Percentiles rank a stretch among this genome's conserved stretches.
Conservation (phyloP, 2,888 invertebrate genomes). For the Operophtera brumata region DNA sequence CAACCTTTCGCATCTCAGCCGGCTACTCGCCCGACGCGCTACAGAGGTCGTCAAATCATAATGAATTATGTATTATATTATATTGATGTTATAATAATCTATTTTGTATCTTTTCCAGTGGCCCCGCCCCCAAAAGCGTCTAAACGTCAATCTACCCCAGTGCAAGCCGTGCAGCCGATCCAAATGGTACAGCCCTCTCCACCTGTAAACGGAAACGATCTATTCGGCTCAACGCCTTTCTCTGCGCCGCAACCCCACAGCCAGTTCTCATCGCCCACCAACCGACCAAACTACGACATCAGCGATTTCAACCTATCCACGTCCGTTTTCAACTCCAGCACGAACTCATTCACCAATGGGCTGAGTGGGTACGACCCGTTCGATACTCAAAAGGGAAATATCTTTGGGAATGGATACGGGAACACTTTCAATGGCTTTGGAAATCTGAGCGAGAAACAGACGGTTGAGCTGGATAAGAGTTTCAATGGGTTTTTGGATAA, state of each 20-base stretch:
- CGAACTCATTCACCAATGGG: constrained; percentile 64
- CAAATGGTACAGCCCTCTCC: constrained; percentile 35
- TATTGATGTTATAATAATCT: neutral
- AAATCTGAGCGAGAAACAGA: constrained; percentile 72
- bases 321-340: constrained; percentile 67
- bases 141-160: constrained; percentile 69
- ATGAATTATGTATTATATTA: no score
- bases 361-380: constrained; percentile 86
- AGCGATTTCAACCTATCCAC: constrained; percentile 71
- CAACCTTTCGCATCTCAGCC: no score
- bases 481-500: constrained; percentile 91
- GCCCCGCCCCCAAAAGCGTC: constrained; percentile 90
- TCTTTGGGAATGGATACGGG: constrained; percentile 66
- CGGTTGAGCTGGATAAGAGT: constrained; percentile 76
- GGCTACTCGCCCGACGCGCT: no score
- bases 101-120: constrained; percentile 77
- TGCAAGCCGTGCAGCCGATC: constrained; percentile 43
- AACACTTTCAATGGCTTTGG: constrained; percentile 73
- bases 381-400: constrained; percentile 87
- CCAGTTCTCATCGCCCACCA: constrained; percentile 43
- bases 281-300: constrained; percentile 73
- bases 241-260: constrained; percentile 44
- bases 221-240: constrained; percentile 91
- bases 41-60: no score
- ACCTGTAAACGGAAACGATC: constrained; percentile 81